phyloP scores from a whole-genome alignment of 2,888 invertebrate species.

The Orthosia cruda region DNA sequence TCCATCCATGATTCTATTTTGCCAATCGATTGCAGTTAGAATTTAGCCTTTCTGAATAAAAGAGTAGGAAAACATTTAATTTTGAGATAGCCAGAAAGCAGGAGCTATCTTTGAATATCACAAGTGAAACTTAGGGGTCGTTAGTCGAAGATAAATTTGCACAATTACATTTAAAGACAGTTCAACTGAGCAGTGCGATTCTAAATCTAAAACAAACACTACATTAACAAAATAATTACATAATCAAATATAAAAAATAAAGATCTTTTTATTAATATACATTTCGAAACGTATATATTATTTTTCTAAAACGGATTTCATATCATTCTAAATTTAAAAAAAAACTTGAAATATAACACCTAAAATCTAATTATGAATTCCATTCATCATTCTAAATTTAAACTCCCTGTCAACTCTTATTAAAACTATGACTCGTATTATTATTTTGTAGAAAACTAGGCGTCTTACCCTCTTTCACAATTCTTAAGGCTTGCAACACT shows the following conservation, averaged over 20 bases:
- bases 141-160: constrained; percentile 14
- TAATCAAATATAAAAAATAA: constrained; percentile 44
- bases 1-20: no score
- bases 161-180: constrained; percentile 21
- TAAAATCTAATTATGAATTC: constrained; percentile 14
- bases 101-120: constrained; percentile 33
- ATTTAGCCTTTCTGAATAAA: background rate
- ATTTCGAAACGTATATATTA: constrained; percentile 28
- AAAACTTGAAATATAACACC: constrained; percentile 24
- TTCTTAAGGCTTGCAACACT: constrained; percentile 96
- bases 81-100: constrained; percentile 18
- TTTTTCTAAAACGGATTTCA: constrained; percentile 12
- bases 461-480: constrained; percentile 94
- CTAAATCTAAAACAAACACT: constrained; percentile 40
- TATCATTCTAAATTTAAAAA: constrained; percentile 7
- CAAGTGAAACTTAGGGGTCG: constrained; percentile 15
- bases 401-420: constrained; percentile 86
- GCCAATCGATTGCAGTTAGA: background rate
- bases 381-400: constrained; percentile 29
- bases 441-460: constrained; percentile 91
- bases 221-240: constrained; percentile 29
- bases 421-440: constrained; percentile 87
- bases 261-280: constrained; percentile 39
- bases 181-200: constrained; percentile 41
- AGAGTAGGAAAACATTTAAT: background rate